A percentile compares a stretch with the other conserved stretches of the same genome.
phyloP scores from a whole-genome alignment of 2,113 vertebrate species.

The Phycodurus eques region DNA sequence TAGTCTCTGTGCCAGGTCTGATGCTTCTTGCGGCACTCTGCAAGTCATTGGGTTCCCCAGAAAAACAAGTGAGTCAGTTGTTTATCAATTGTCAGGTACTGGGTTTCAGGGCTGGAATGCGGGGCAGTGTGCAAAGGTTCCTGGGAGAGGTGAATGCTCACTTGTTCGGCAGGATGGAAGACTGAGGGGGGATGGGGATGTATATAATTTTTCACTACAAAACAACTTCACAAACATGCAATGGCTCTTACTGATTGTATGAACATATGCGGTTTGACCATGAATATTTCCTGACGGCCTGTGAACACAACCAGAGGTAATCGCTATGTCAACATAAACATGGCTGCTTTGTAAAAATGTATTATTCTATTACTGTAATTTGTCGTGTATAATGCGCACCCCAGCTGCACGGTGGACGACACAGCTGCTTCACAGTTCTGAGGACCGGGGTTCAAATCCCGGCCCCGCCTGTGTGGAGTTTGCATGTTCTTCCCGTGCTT shows the following conservation, averaged over 20 bases:
- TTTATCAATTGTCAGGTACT: constrained; percentile 79
- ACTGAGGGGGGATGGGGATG: constrained; percentile 22
- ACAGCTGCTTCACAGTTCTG: too few species aligned
- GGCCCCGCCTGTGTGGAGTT: too few species aligned
- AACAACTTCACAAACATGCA: constrained; percentile 43
- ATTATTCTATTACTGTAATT: too few species aligned
- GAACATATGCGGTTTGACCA: constrained; percentile 11
- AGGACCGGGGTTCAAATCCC: too few species aligned
- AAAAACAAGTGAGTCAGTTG: constrained; percentile 80
- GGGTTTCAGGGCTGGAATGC: constrained; percentile 76
- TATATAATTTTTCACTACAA: constrained; percentile 15
- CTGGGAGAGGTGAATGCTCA: constrained; percentile 71
- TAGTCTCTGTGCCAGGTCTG: constrained; percentile 21
- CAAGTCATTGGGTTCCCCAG: constrained; percentile 66
- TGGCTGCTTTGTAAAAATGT: neutral
- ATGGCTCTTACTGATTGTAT: constrained; percentile 14
- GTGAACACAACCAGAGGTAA: neutral
- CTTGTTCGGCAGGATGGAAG: constrained; percentile 70
- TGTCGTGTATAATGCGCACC: too few species aligned
- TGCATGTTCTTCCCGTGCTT: too few species aligned
- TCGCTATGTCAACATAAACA: neutral
- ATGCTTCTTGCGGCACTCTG: constrained; percentile 38
- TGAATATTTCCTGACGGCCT: neutral
- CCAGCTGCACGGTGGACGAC: too few species aligned
- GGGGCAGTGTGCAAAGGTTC: constrained; percentile 74